Evolutionary conservation across 1,140 invertebrate species (phyloP), one percentile per base, ranked within the genome.

Genomic region (Zaprionus davidi): DNA sequence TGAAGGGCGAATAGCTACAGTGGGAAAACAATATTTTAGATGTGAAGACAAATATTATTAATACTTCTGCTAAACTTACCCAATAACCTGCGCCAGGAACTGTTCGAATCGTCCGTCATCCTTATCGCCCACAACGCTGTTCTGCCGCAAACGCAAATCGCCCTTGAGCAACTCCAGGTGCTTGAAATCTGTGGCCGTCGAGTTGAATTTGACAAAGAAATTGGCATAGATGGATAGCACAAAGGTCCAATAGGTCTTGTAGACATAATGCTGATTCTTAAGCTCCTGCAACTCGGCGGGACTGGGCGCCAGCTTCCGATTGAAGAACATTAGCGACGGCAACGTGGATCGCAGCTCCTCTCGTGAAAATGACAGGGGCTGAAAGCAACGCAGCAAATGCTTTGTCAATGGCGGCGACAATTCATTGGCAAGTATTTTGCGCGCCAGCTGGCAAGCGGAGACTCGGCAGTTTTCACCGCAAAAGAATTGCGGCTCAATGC

Each of bases 231-330:
- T 82, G 64, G 91, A 92, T 2, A 92, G 73, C 17, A 91, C 84
- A 71, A 92, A 92, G 17, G 91, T 92, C 91, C 91, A 92, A 41
- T 92, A 92, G 59, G 86, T 92, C 81, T 92, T 92, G 28, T 92
- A 90, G n/a, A 92, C 85, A 46, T 92, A 87, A 58, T 92, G 86
- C 58, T 92, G 91, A 20, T 90, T 88, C 41, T 86, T 73, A 17
- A 88, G 80, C 58, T 91, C 82, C 58, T 90, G 88, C 58, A 92
- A 66, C 49, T 90, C 91, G 46, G 90, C 79, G 51, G 86, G 84
- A 58, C 78, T 88, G 9, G 91, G 82, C n/a, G 85, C 82, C 58
- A 92, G 68, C 46, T 92, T 92, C 7, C 88, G 91, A 70, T 92
- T 92, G 51, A 92, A 92, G 58, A 92, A 88, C 87, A 91, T 91